phyloP scores from a whole-genome alignment of 2,888 invertebrate genomes.

The Zygothrica quintamaculata region DNA sequence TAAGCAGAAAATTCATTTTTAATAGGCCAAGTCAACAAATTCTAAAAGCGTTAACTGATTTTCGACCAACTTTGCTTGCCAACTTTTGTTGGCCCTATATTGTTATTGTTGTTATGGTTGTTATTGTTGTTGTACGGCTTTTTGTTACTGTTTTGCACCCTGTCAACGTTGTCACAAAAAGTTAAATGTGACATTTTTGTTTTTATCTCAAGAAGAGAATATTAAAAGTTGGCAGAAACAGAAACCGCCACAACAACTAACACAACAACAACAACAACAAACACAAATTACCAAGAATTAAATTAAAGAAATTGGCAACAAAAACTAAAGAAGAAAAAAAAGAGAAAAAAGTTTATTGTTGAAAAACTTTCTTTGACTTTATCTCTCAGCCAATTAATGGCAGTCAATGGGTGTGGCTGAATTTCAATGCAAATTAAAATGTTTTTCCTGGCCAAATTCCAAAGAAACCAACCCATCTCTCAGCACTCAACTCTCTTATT shows the following conservation, averaged over 20 bases:
- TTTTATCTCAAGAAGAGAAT: slow-evolving; percentile 43
- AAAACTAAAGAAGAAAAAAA: slow-evolving; percentile 8
- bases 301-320: slow-evolving; percentile 30
- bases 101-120: neutral
- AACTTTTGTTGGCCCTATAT: slow-evolving; percentile 14
- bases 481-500: neutral
- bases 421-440: slow-evolving; percentile 45
- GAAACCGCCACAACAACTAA: slow-evolving; percentile 14
- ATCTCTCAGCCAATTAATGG: slow-evolving; percentile 38
- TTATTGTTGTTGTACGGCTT: slow-evolving; percentile 4
- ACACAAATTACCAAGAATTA: slow-evolving; percentile 21
- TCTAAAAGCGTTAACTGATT: slow-evolving; percentile 52
- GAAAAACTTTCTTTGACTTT: slow-evolving; percentile 34
- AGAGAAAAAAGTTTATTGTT: slow-evolving; percentile 1
- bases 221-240: slow-evolving; percentile 45
- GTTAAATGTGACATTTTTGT: slow-evolving; percentile 56
- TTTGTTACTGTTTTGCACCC: slow-evolving; percentile 1
- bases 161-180: slow-evolving; percentile 59
- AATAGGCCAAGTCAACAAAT: slow-evolving; percentile 44
- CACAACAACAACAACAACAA: slow-evolving; percentile 18
- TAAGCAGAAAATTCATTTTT: slow-evolving; percentile 41
- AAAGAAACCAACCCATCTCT: neutral
- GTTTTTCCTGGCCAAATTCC: slow-evolving; percentile 36
- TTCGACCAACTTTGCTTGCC: slow-evolving; percentile 39
- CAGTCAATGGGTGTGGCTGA: slow-evolving; percentile 47